Evolutionary conservation across 2,888 invertebrate genomes (phyloP).

Genomic region (Rotaria socialis): DNA sequence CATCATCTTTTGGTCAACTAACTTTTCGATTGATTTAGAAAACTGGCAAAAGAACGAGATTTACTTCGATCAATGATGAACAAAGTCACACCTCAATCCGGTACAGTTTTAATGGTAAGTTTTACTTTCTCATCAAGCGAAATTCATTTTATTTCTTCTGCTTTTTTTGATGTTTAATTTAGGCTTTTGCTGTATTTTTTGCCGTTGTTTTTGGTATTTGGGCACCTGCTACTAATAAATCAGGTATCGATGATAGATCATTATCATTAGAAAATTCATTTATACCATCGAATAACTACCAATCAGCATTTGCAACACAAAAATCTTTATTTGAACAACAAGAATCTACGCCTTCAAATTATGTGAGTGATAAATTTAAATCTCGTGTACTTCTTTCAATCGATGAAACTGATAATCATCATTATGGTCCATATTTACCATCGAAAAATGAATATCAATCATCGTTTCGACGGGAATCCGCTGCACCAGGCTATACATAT

Average conservation of each 20-base stretch:
- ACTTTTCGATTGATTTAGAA: background rate
- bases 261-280: slow-evolving; percentile 7
- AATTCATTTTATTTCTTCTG: background rate
- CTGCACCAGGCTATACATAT: background rate
- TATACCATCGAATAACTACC: background rate
- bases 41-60: background rate
- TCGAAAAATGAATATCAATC: background rate
- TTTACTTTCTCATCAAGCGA: background rate
- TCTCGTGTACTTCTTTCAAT: slow-evolving; percentile 1
- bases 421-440: slow-evolving; percentile 18
- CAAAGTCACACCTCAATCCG: background rate
- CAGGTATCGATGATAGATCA: slow-evolving; percentile 38
- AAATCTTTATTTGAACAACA: background rate
- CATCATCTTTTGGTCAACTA: too few species aligned
- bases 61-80: background rate
- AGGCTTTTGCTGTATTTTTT: slow-evolving; percentile 56
- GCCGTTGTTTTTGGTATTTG: slow-evolving; percentile 58
- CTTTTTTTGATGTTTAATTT: background rate
- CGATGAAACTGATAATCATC: background rate
- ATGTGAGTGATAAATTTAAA: background rate
- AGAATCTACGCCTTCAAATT: background rate
- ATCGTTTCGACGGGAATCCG: background rate
- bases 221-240: slow-evolving; percentile 53
- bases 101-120: background rate
- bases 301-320: background rate